Conservation (phyloP, 2,888 invertebrate species). For the Macropis europaea region DNA sequence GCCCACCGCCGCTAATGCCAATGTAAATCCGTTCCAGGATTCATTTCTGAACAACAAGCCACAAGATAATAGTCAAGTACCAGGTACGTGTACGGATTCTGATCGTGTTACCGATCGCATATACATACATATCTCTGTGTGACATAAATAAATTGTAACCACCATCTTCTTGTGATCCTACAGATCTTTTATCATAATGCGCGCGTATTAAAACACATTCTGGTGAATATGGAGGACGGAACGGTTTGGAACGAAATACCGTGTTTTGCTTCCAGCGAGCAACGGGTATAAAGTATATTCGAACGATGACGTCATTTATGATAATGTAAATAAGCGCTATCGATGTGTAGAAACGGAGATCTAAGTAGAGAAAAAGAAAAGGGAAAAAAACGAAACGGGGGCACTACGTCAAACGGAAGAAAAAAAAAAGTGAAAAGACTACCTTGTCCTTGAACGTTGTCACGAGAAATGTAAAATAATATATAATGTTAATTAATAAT, state of each 20-base stretch:
- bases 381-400: constrained; percentile 49
- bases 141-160: constrained; percentile 32
- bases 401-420: constrained; percentile 38
- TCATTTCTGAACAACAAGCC: constrained; percentile 75
- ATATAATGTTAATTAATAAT: constrained; percentile 75
- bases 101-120: not conserved
- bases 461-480: constrained; percentile 76
- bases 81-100: constrained; percentile 65
- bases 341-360: constrained; percentile 67
- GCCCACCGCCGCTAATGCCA: constrained; percentile 73
- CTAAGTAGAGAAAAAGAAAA: constrained; percentile 62
- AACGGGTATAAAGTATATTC: constrained; percentile 54
- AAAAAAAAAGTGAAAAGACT: constrained; percentile 19
- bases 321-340: constrained; percentile 76
- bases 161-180: constrained; percentile 58
- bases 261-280: constrained; percentile 65
- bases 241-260: constrained; percentile 60
- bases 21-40: constrained; percentile 78
- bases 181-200: constrained; percentile 78
- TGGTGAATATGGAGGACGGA: constrained; percentile 61
- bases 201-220: constrained; percentile 65
- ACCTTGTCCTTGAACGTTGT: constrained; percentile 55
- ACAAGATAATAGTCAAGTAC: constrained; percentile 78
- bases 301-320: constrained; percentile 70
- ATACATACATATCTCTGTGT: not conserved